Evolutionary conservation across 2,113 vertebrate species (phyloP), one percentile per base, ranked within the genome.

Genomic region (Apeltes quadracus): DNA sequence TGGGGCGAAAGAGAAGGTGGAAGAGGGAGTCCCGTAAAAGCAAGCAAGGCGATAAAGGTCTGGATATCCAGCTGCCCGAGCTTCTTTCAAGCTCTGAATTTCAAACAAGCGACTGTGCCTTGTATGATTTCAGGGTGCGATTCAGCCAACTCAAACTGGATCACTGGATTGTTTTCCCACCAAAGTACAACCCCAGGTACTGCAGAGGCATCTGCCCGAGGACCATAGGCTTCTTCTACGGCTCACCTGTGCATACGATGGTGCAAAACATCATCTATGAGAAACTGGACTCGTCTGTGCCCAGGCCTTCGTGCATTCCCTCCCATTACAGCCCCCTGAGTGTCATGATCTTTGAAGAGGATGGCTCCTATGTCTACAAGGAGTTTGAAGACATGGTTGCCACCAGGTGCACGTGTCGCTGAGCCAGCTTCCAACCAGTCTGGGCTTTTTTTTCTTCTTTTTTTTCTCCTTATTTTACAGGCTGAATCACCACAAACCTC

Each of bases 371-470:
- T 0, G 94, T 92, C 62, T 98, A 97, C 82, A 97, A 97, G 73
- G 97, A 98, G 76, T 98, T 97, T 4, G 94, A 96, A 66, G 95
- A 99, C 23, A 98, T 99, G 98, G 94, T 98, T 2, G 98, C 97
- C 1, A 98, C 95, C 0, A 92, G 84, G 63, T 99, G 98, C 80
- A 98, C 98, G 6, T 98, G 98, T 79, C 96, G 96, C 22, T 99
- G 93, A 73, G 32, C 34, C 53, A 59, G 34, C 65, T 36, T 18
- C 23, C 36, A 54, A 54, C n/a, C 67, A 74, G 43, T 54, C 20
- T 53, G 39, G 38, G n/a, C 4, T 14, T 16, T 41, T 13, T 55
- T 81, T 80, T 48, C 2, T 20, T 23, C n/a, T 5, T 1, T 34
- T 34, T 34, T 34, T 29, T 32, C 43, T 32, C 14, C 29, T 29